Percentiles rank a stretch among this genome's conserved stretches.
Conservation (phyloP, 2,888 invertebrate species). For the Apoda limacodes region DNA sequence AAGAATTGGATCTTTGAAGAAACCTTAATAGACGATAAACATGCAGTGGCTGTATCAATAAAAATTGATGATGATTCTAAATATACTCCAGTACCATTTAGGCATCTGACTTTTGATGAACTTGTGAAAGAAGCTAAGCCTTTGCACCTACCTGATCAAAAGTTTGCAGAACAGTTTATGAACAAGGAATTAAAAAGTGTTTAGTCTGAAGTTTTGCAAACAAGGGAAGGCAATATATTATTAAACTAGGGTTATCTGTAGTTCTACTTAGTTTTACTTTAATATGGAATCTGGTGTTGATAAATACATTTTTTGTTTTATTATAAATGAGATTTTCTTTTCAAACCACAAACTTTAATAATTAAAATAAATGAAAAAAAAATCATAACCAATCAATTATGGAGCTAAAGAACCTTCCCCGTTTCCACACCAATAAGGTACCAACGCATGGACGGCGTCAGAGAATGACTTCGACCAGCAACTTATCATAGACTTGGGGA, state of each 20-base stretch:
- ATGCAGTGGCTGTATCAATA: conserved; percentile 83
- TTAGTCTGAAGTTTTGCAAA: conserved; percentile 3
- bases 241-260: too few species aligned
- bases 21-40: conserved; percentile 77
- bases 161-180: conserved; percentile 70
- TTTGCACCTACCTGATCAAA: conserved; percentile 52
- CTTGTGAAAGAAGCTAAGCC: conserved; percentile 67
- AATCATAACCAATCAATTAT: too few species aligned
- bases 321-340: background rate
- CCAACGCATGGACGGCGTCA: conserved; percentile 92
- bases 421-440: conserved; percentile 69
- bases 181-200: conserved; percentile 57
- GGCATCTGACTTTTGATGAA: conserved; percentile 69
- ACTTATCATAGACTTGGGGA: conserved; percentile 89
- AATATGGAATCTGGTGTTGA: conserved; percentile 9
- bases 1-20: conserved; percentile 87
- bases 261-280: too few species aligned
- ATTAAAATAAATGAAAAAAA: too few species aligned
- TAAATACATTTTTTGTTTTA: conserved; percentile 5
- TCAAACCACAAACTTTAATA: too few species aligned
- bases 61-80: conserved; percentile 30
- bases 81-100: conserved; percentile 44
- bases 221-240: conserved; percentile 1
- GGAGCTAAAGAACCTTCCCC: conserved; percentile 24
- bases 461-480: conserved; percentile 94